Evolutionary conservation across 2,113 vertebrate species (phyloP).

Genomic region (Siphamia tubifer): DNA sequence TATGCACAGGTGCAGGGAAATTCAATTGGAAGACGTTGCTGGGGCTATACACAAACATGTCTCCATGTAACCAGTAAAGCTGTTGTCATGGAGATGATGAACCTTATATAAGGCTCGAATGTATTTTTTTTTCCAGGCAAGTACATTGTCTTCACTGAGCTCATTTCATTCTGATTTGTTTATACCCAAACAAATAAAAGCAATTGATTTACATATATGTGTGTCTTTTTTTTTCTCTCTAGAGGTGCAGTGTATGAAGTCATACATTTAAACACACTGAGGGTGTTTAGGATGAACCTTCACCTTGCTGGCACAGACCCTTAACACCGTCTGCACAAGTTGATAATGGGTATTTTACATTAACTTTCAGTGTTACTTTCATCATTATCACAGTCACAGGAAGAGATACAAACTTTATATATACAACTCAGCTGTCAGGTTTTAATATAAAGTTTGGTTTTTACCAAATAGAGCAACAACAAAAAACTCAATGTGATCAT

Average conservation of each 20-base stretch:
- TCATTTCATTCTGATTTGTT: constrained; percentile 72
- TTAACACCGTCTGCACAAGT: constrained; percentile 44
- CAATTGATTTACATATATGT: constrained; percentile 43
- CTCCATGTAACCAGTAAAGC: constrained; percentile 75
- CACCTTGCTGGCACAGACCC: constrained; percentile 9
- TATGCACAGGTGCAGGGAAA: constrained; percentile 84
- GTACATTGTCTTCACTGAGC: constrained; percentile 62
- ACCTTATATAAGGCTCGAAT: constrained; percentile 79
- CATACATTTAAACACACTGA: neutral
- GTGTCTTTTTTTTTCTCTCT: constrained; percentile 5
- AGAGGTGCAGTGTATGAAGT: neutral
- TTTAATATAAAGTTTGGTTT: too few relatives aligned
- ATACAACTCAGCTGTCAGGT: constrained; percentile 18
- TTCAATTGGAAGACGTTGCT: constrained; percentile 81
- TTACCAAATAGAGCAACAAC: neutral
- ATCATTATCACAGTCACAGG: constrained; percentile 30
- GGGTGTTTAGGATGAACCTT: constrained; percentile 27
- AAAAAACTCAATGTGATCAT: constrained; percentile 33
- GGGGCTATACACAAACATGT: constrained; percentile 78
- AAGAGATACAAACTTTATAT: constrained; percentile 21
- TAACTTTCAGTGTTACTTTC: constrained; percentile 39
- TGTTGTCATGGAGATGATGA: constrained; percentile 83
- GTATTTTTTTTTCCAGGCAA: constrained; percentile 65
- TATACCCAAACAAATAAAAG: constrained; percentile 46
- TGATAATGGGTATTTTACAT: constrained; percentile 39